These are phyloP conservation scores for Dunckerocampus dactyliophorus DNA, from an alignment of 2,113 vertebrate species.

Conservation along the genomic window DNA sequence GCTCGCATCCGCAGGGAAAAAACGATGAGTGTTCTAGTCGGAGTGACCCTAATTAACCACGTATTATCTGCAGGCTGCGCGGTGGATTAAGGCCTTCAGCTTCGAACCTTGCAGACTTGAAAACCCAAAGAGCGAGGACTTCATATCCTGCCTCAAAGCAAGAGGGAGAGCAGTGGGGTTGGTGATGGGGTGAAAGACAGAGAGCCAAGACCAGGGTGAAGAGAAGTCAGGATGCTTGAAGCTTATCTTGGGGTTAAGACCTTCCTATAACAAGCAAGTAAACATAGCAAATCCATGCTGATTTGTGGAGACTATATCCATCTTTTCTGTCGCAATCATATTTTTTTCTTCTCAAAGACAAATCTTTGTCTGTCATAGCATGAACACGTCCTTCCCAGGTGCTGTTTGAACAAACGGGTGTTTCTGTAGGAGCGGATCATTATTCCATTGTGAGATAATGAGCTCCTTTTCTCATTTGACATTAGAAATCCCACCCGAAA, in stretches of 20 bases:
- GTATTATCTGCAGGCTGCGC: slow-evolving; percentile 69
- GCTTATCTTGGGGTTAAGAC: slow-evolving; percentile 41
- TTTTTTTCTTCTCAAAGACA: slow-evolving; percentile 11
- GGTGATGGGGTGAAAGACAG: slow-evolving; percentile 2
- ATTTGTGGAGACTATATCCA: slow-evolving; percentile 3
- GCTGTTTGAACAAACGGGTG: slow-evolving; percentile 46
- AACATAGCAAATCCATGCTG: slow-evolving; percentile 29
- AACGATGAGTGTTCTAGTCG: slow-evolving; percentile 65
- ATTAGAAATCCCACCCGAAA: slow-evolving; percentile 43
- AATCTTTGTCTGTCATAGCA: slow-evolving; percentile 34
- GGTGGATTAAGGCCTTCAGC: slow-evolving; percentile 65
- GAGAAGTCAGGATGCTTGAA: slow-evolving; percentile 28
- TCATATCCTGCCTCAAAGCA: slow-evolving; percentile 43
- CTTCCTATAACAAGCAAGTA: slow-evolving; percentile 48
- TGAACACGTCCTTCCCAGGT: slow-evolving; percentile 32
- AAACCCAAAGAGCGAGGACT: slow-evolving; percentile 46
- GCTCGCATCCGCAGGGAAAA: slow-evolving; percentile 54
- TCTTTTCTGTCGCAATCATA: slow-evolving; percentile 13
- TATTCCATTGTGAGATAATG: slow-evolving; percentile 52
- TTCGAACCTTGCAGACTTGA: slow-evolving; percentile 44
- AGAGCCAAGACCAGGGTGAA: slow-evolving; percentile 22
- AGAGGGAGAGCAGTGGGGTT: slow-evolving; percentile 5
- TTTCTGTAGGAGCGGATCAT: slow-evolving; percentile 36
- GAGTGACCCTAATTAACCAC: slow-evolving; percentile 75
- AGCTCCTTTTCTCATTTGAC: slow-evolving; percentile 49